phyloP scores from a whole-genome alignment of 2,797 vertebrate genomes.

The Scolopax bukidnonensis region DNA sequence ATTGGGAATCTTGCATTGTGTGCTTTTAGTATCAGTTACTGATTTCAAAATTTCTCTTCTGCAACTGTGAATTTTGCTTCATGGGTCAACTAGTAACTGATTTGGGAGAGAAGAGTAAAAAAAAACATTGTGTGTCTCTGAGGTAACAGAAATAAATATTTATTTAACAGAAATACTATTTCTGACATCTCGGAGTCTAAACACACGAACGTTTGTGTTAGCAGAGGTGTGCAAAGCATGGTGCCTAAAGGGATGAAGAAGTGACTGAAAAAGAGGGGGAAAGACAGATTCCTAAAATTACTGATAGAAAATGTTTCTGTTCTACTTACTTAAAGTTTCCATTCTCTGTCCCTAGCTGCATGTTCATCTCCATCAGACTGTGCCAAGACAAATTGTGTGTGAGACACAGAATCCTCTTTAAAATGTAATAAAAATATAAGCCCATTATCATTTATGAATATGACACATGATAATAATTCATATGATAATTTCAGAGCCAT shows the following conservation, averaged over 20 bases:
- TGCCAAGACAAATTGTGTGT: not conserved
- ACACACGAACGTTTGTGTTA: not conserved
- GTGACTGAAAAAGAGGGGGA: not conserved
- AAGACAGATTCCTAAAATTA: not conserved
- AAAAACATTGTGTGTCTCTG: not conserved
- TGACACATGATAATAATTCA: not conserved
- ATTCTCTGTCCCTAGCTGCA: not conserved
- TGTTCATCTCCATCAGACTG: not conserved
- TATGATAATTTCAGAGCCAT: not conserved
- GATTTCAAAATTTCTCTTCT: not conserved
- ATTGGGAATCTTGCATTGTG: not conserved
- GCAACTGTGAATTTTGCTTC: not conserved
- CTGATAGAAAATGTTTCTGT: not conserved
- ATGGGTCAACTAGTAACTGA: not conserved
- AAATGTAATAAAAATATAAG: not conserved
- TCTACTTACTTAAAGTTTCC: not conserved
- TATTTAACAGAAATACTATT: not conserved
- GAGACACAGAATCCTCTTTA: not conserved
- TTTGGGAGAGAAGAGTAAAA: not conserved
- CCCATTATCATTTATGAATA: not conserved
- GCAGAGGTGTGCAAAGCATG: not conserved
- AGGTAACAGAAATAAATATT: not conserved
- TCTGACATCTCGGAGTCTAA: not conserved
- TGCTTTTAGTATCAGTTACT: not conserved
- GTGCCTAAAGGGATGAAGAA: not conserved